Conservation (phyloP, 2,113 vertebrate species). For the Bubo scandiacus region DNA sequence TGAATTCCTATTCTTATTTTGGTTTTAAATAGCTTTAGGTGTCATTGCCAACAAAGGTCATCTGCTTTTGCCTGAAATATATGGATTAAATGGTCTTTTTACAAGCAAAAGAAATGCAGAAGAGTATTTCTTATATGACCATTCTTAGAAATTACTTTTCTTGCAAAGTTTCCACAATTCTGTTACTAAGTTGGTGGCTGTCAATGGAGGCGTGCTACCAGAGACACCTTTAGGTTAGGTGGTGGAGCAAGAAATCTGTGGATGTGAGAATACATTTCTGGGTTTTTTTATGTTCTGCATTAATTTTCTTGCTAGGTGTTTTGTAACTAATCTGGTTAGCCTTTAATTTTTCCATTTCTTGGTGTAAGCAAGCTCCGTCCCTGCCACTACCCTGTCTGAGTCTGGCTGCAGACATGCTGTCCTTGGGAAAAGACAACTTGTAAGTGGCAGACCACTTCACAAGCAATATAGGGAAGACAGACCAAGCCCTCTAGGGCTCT, state of each 20-base stretch:
- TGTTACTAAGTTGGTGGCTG: not conserved
- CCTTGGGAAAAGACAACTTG: not conserved
- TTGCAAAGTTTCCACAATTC: not conserved
- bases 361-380: not conserved
- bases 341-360: not conserved
- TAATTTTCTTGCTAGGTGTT: not conserved
- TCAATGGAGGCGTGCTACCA: not conserved
- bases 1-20: not conserved
- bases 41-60: not conserved
- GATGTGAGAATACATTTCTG: not conserved
- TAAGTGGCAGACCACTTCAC: not conserved
- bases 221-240: accelerated
- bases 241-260: not conserved
- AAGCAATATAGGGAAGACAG: not conserved
- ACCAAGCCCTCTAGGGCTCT: not conserved
- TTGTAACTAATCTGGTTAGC: not conserved
- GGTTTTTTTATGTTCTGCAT: not conserved
- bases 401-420: not conserved
- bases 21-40: not conserved
- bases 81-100: not conserved
- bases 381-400: not conserved
- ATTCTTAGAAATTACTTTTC: not conserved
- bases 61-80: not conserved
- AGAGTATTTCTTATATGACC: not conserved
- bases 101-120: not conserved